phyloP scores from a whole-genome alignment of 2,888 invertebrate species.

The Euzophera pinguis region DNA sequence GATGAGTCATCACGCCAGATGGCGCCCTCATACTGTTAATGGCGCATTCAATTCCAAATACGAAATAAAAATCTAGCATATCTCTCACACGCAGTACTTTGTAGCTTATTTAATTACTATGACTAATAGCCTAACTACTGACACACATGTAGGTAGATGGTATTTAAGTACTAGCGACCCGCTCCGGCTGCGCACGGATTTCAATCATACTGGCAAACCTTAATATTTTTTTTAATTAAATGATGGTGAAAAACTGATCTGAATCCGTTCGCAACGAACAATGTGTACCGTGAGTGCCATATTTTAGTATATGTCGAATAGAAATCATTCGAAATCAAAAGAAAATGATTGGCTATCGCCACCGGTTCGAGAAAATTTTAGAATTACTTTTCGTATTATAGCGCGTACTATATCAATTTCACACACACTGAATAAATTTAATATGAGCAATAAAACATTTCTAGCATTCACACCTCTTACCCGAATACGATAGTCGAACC shows the following conservation, averaged over 20 bases:
- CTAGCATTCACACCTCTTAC: constrained; percentile 38
- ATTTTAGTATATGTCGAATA: too few relatives aligned
- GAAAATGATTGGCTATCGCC: too few relatives aligned
- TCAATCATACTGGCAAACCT: too few relatives aligned
- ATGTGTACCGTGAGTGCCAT: too few relatives aligned
- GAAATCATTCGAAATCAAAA: too few relatives aligned
- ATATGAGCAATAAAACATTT: background rate
- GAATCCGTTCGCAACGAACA: too few relatives aligned
- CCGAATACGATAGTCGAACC: constrained; percentile 67
- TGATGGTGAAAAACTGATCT: too few relatives aligned
- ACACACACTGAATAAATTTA: background rate
- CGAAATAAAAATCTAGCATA: constrained; percentile 23
- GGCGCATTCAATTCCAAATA: constrained; percentile 10
- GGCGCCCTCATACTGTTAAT: constrained; percentile 6
- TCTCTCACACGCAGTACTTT: constrained; percentile 18
- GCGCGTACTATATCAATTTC: too few relatives aligned
- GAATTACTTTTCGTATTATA: too few relatives aligned
- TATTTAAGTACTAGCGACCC: background rate
- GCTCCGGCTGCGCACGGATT: too few relatives aligned
- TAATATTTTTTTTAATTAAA: too few relatives aligned
- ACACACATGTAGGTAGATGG: background rate
- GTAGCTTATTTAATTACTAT: constrained; percentile 7
- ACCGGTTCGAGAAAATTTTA: too few relatives aligned
- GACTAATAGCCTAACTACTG: background rate
- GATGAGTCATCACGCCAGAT: constrained; percentile 7